These are phyloP conservation scores for Yasuhikotakia modesta DNA, from an alignment of 2,797 vertebrate genomes.

Conservation along the genomic window DNA sequence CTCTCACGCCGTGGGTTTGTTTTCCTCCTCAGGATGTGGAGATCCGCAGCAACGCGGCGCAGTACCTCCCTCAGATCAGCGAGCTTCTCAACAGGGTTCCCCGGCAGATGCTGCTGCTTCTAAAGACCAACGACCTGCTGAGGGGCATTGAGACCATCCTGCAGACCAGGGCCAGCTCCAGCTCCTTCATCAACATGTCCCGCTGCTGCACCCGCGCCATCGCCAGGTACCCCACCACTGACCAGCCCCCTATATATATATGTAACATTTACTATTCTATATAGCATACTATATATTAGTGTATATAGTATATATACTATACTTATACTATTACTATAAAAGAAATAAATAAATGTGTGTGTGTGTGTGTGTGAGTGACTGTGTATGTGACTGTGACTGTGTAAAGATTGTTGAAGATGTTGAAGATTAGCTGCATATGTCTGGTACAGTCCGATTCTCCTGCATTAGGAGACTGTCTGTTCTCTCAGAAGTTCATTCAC, in stretches of 20 bases:
- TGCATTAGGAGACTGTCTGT: background rate
- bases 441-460: background rate
- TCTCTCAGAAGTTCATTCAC: conserved; percentile 2
- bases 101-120: conserved; percentile 92
- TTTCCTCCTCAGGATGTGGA: conserved; percentile 78
- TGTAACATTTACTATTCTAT: too few species aligned
- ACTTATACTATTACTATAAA: too few species aligned
- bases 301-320: background rate
- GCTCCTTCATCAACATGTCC: conserved; percentile 96
- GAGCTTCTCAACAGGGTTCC: conserved; percentile 89
- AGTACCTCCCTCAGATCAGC: conserved; percentile 93
- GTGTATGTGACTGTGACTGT: too few species aligned
- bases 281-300: background rate
- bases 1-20: conserved; percentile 14
- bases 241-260: too few species aligned
- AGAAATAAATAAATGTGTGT: too few species aligned
- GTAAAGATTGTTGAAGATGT: too few species aligned
- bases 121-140: conserved; percentile 96
- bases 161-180: conserved; percentile 85
- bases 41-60: conserved; percentile 85
- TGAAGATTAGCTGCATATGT: too few species aligned
- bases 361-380: too few species aligned
- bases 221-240: conserved; percentile 75
- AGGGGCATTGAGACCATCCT: conserved; percentile 89
- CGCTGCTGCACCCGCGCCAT: conserved; percentile 90